Evolutionary conservation across 2,888 invertebrate genomes (phyloP).

Genomic region (Stegophylla sp.): DNA sequence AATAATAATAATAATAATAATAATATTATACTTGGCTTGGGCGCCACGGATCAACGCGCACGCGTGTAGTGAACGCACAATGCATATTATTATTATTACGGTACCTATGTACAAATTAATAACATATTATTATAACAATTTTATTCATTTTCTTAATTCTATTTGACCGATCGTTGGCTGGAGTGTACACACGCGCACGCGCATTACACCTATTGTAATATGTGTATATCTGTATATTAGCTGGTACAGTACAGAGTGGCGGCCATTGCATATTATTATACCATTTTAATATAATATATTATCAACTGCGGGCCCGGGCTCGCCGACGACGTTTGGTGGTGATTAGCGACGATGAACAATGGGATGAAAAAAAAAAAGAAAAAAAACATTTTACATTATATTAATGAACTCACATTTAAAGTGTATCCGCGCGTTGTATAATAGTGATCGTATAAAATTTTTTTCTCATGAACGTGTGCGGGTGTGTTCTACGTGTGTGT

Average conservation of each 20-base stretch:
- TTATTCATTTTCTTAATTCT: neutral
- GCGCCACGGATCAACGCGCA: neutral
- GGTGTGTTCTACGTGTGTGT: conserved; percentile 1
- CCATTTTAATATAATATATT: neutral
- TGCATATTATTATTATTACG: neutral
- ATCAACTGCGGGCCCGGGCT: neutral
- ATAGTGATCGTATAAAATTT: neutral
- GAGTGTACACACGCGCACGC: no score
- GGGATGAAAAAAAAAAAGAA: no score
- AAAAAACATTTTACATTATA: neutral
- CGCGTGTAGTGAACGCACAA: neutral
- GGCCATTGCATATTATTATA: no score
- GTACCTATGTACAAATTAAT: neutral
- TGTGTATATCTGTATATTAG: no score
- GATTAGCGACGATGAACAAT: conserved; percentile 1
- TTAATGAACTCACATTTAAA: no score
- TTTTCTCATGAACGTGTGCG: conserved; percentile 31
- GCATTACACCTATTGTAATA: no score
- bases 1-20: no score
- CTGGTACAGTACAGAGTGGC: no score
- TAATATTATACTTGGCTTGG: neutral
- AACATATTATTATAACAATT: neutral
- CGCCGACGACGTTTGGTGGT: neutral
- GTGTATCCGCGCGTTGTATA: no score
- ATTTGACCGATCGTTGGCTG: no score